phyloP scores from a whole-genome alignment of 2,797 vertebrate species.

The Carcharodon carcharias region DNA sequence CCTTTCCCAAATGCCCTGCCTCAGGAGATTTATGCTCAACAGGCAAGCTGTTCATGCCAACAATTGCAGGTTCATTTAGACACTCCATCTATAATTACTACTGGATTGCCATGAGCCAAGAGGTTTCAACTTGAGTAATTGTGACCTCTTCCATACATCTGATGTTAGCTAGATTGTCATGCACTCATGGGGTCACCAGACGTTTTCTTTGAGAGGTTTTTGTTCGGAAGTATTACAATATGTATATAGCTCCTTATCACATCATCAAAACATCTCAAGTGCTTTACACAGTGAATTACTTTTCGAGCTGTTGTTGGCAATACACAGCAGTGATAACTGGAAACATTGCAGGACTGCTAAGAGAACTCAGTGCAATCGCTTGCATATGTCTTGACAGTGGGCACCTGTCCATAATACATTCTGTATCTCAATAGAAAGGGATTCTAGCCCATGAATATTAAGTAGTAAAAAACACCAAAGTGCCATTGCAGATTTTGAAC shows the following conservation, averaged over 20 bases:
- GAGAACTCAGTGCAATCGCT: background rate
- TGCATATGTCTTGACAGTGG: background rate
- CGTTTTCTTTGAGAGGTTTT: background rate
- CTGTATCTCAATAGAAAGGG: background rate
- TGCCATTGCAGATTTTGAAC: constrained; percentile 24
- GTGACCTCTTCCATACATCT: background rate
- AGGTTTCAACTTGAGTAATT: background rate
- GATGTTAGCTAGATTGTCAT: background rate
- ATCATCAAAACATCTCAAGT: background rate
- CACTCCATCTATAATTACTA: background rate
- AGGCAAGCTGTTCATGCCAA: background rate
- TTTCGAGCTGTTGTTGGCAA: background rate
- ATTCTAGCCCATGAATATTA: constrained; percentile 21
- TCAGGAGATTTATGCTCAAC: constrained; percentile 11
- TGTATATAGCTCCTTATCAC: background rate
- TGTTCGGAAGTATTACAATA: background rate
- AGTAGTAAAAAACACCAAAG: constrained; percentile 19
- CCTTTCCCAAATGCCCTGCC: background rate
- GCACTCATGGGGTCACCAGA: background rate
- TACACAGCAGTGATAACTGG: background rate
- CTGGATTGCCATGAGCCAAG: background rate
- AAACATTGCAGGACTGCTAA: background rate
- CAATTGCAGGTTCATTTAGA: background rate
- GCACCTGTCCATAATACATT: constrained; percentile 19
- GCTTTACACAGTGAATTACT: background rate